Conservation (phyloP, 2,888 invertebrate genomes). For the Ceramica pisi region DNA sequence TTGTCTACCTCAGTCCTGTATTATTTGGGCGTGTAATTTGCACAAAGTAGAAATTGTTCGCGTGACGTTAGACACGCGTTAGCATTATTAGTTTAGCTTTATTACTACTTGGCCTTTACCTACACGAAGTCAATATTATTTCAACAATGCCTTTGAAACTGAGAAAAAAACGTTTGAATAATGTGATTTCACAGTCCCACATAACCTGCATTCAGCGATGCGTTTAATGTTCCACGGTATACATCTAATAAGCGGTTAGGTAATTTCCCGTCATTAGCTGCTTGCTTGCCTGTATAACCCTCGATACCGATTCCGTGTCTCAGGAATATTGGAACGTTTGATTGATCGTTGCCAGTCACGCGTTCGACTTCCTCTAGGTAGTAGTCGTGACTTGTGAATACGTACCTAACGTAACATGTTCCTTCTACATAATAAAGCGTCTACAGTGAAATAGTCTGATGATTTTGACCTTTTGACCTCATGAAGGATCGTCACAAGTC, state of each 20-base stretch:
- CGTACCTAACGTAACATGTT: constrained; percentile 13
- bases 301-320: constrained; percentile 60
- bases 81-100: constrained; percentile 18
- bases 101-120: constrained; percentile 16
- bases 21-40: constrained; percentile 41
- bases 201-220: constrained; percentile 42
- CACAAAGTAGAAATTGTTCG: constrained; percentile 21
- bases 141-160: constrained; percentile 3
- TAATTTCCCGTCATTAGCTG: constrained; percentile 59
- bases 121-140: constrained; percentile 33
- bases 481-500: constrained; percentile 64
- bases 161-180: constrained; percentile 10
- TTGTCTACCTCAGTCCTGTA: constrained; percentile 46
- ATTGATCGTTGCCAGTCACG: constrained; percentile 74
- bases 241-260: constrained; percentile 39
- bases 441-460: constrained; percentile 65
- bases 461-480: constrained; percentile 76
- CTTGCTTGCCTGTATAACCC: constrained; percentile 39
- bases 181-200: constrained; percentile 30
- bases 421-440: constrained; percentile 39
- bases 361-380: constrained; percentile 62
- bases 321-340: constrained; percentile 67
- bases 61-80: constrained; percentile 18
- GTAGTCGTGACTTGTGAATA: constrained; percentile 31
- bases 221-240: constrained; percentile 39